Percentiles rank a stretch among this genome's conserved stretches.
Conservation (phyloP, 2,797 vertebrate species). For the Xyrichtys novacula region DNA sequence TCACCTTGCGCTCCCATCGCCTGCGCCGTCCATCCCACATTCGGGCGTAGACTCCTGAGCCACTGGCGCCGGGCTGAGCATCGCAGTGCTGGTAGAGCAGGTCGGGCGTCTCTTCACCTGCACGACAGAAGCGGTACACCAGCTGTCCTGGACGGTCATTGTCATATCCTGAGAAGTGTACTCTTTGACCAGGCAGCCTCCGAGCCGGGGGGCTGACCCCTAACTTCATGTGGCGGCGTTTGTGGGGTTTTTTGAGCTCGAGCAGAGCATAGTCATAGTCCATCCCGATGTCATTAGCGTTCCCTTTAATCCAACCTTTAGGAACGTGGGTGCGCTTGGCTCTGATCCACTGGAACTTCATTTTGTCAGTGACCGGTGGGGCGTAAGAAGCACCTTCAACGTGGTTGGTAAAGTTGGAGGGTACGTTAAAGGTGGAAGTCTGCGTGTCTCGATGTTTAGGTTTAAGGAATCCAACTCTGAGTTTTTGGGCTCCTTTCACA, state of each 20-base stretch:
- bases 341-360: slow-evolving; percentile 99
- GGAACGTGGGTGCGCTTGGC: slow-evolving; percentile 97
- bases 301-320: slow-evolving; percentile 98
- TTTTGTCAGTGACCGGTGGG: slow-evolving; percentile 81
- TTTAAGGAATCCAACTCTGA: slow-evolving; percentile 95
- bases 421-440: slow-evolving; percentile 64
- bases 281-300: slow-evolving; percentile 97
- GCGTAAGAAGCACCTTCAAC: slow-evolving; percentile 55
- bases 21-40: slow-evolving; percentile 92
- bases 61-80: slow-evolving; percentile 95
- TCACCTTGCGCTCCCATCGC: slow-evolving; percentile 97
- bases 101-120: slow-evolving; percentile 94
- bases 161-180: slow-evolving; percentile 98
- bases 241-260: slow-evolving; percentile 96
- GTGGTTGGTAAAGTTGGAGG: slow-evolving; percentile 80
- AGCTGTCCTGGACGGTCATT: slow-evolving; percentile 93
- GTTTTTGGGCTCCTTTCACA: slow-evolving; percentile 96
- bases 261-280: slow-evolving; percentile 98
- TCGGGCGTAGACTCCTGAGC: slow-evolving; percentile 96
- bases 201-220: slow-evolving; percentile 92
- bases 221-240: slow-evolving; percentile 95
- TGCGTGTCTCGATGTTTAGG: slow-evolving; percentile 86
- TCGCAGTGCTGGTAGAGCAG: slow-evolving; percentile 97
- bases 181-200: slow-evolving; percentile 90
- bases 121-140: slow-evolving; percentile 96